phyloP scores from a whole-genome alignment of 2,888 invertebrate genomes.

The Ferrisia virgata region DNA sequence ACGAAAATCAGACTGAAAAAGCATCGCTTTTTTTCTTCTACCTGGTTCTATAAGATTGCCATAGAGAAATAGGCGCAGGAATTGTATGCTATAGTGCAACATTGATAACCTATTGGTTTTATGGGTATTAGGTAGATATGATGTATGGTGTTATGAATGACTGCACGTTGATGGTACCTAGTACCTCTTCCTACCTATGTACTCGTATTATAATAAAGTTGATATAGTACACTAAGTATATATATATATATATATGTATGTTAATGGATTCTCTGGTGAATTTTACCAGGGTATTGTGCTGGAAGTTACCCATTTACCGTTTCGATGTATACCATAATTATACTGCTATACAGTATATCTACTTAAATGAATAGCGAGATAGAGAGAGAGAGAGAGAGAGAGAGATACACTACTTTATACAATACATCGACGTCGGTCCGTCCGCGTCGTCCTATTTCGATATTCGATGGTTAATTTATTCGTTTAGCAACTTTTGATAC shows the following conservation, averaged over 20 bases:
- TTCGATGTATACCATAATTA: background rate
- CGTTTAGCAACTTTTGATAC: background rate
- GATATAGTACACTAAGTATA: too few species aligned
- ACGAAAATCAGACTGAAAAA: too few species aligned
- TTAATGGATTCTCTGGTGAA: background rate
- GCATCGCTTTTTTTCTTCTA: background rate
- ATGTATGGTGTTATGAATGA: background rate
- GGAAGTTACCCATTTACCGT: background rate
- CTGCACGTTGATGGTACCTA: background rate
- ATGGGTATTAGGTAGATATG: background rate
- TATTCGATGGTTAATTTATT: conserved; percentile 5
- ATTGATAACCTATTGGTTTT: background rate
- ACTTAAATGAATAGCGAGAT: background rate
- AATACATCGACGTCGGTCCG: background rate
- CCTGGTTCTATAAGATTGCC: background rate
- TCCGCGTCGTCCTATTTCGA: background rate
- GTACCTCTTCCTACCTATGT: too few species aligned
- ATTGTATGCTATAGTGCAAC: background rate
- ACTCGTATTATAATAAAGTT: too few species aligned
- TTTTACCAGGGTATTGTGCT: background rate
- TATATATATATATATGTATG: too few species aligned
- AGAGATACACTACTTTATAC: too few species aligned
- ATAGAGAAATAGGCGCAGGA: background rate
- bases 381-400: too few species aligned
- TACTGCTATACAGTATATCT: too few species aligned